Conservation (phyloP, 2,113 vertebrate species). For the Pangasianodon gigas region DNA sequence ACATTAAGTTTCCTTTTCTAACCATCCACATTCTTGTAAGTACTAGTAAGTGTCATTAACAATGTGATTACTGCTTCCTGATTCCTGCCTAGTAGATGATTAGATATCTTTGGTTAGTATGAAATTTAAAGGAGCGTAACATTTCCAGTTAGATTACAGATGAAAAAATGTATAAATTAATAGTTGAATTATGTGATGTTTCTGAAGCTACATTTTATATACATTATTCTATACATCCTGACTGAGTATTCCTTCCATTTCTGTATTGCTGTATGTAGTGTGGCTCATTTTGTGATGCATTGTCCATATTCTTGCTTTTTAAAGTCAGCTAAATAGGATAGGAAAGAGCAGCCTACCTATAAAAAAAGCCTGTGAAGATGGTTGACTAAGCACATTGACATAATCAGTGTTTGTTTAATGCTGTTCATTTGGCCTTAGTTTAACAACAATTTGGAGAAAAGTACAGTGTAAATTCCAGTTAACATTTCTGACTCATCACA, state of each 20-base stretch:
- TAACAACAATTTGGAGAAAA: neutral
- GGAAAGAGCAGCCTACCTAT: neutral
- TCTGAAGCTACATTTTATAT: neutral
- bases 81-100: neutral
- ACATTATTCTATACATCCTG: neutral
- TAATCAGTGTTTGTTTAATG: neutral
- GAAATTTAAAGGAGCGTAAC: neutral
- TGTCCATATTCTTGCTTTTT: neutral
- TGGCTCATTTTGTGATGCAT: neutral
- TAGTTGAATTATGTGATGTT: neutral
- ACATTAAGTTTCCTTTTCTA: neutral
- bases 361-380: neutral
- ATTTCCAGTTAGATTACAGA: neutral
- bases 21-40: neutral
- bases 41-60: neutral
- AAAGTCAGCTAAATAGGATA: neutral
- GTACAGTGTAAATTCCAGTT: neutral
- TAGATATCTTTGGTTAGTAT: neutral
- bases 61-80: neutral
- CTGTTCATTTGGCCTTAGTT: neutral
- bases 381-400: neutral
- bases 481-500: neutral
- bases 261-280: neutral
- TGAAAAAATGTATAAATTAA: neutral
- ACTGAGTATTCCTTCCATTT: neutral